These are phyloP conservation scores for Monoplex corrugatus DNA, from an alignment of 2,888 invertebrate species.

Conservation along the genomic window DNA sequence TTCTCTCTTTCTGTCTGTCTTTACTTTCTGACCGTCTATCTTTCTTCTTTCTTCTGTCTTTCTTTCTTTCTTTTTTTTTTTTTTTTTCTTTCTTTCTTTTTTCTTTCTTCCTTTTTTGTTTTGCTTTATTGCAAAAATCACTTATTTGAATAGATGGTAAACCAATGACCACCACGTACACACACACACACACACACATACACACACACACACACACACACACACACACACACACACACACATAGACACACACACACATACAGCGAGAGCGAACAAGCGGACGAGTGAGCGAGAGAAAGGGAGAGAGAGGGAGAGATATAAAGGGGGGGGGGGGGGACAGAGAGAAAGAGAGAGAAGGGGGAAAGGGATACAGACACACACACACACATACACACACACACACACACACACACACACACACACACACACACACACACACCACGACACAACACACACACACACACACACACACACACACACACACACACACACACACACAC, in stretches of 20 bases:
- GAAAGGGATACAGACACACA: background rate
- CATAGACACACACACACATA: background rate
- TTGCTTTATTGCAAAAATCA: background rate
- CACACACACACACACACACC: background rate
- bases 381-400: background rate
- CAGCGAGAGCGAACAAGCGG: background rate
- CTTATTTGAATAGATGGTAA: background rate
- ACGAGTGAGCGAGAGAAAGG: background rate
- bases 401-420: too few species aligned
- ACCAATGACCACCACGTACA: background rate
- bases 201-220: slow-evolving; percentile 11
- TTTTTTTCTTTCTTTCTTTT: background rate
- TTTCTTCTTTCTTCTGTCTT: too few species aligned
- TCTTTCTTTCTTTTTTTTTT: background rate
- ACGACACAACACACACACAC: background rate
- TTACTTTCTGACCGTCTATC: background rate
- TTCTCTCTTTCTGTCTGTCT: background rate
- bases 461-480: background rate
- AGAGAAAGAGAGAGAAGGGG: too few species aligned
- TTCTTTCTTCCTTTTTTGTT: background rate
- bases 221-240: slow-evolving; percentile 7
- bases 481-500: too few species aligned
- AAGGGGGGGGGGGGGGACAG: too few species aligned
- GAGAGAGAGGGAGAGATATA: too few species aligned
- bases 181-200: slow-evolving; percentile 18